Conservation (phyloP, 2,888 invertebrate species). For the Drosophila incognita region DNA sequence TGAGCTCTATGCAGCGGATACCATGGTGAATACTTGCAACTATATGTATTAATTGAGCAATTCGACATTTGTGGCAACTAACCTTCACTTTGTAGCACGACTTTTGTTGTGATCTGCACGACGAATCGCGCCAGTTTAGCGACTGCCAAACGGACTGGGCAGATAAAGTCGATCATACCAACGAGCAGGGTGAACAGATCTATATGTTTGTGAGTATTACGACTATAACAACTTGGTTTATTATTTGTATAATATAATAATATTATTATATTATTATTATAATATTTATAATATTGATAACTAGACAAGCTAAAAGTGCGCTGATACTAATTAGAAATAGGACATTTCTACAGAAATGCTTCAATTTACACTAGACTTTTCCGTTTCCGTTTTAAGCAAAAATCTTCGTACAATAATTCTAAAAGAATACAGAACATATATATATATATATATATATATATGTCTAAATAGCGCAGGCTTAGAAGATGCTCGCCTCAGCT, state of each 20-base stretch:
- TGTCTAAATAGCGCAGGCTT: no score
- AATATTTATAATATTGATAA: no score
- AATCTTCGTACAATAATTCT: not conserved
- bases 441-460: no score
- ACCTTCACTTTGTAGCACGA: constrained; percentile 59
- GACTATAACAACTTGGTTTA: not conserved
- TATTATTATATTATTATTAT: no score
- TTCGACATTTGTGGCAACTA: not conserved
- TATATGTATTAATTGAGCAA: not conserved
- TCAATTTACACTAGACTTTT: not conserved
- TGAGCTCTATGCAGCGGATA: constrained; percentile 60
- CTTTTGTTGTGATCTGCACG: constrained; percentile 75
- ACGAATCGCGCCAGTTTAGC: constrained; percentile 64
- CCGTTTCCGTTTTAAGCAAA: not conserved
- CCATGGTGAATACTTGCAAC: constrained; percentile 57
- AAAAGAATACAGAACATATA: not conserved
- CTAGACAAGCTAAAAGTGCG: not conserved
- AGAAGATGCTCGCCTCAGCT: no score
- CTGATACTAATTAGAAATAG: not conserved
- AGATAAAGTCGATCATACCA: constrained; percentile 46
- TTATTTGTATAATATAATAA: no score
- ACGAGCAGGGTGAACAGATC: constrained; percentile 52
- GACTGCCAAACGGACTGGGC: constrained; percentile 70
- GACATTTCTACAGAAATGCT: not conserved
- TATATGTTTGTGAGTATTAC: constrained; percentile 66